A percentile compares a stretch with the other conserved stretches of the same genome.
Evolutionary conservation across 1,140 invertebrate genomes (phyloP).

Genomic region (Macrobrachium nipponense): DNA sequence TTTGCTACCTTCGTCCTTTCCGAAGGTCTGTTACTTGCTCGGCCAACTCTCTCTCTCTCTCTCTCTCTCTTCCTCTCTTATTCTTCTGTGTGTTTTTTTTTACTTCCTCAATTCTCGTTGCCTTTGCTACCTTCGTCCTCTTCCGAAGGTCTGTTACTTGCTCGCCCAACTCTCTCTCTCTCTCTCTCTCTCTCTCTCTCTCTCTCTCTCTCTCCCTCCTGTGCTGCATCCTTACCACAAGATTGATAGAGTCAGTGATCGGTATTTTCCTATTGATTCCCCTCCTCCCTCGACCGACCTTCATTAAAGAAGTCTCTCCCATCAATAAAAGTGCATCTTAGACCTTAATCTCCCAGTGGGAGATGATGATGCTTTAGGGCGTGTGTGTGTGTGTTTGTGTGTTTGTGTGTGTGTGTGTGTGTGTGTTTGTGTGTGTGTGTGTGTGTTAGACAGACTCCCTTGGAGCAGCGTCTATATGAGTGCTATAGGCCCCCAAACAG

Average conservation of each 20-base stretch:
- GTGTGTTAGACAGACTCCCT: background rate
- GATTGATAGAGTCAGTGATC: conserved; percentile 44
- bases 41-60: background rate
- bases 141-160: background rate
- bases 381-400: no score
- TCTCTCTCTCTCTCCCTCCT: background rate
- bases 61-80: background rate
- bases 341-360: background rate
- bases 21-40: background rate
- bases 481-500: no score
- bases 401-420: no score
- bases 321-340: conserved; percentile 43
- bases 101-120: background rate
- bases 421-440: no score
- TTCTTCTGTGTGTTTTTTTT: no score
- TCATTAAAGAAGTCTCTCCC: conserved; percentile 50
- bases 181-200: background rate
- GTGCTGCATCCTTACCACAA: conserved; percentile 19
- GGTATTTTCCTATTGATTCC: conserved; percentile 24
- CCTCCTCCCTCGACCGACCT: background rate
- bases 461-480: no score
- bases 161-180: background rate
- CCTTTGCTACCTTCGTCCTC: background rate
- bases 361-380: no score
- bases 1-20: background rate